phyloP scores from a whole-genome alignment of 1,140 invertebrate genomes.

The Vanessa tameamea region DNA sequence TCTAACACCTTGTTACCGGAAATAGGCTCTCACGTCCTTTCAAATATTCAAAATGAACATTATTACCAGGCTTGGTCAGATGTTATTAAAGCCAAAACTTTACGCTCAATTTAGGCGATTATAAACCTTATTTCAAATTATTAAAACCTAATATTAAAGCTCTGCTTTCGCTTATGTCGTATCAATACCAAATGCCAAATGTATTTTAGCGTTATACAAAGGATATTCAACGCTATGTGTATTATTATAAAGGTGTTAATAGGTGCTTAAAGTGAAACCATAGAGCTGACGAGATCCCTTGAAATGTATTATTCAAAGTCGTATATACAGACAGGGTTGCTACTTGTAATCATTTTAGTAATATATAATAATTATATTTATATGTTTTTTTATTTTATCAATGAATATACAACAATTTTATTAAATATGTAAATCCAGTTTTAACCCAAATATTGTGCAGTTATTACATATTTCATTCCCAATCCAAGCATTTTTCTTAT shows the following conservation, averaged over 20 bases:
- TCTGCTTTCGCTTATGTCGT: background rate
- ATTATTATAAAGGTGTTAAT: background rate
- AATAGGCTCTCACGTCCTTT: constrained; percentile 20
- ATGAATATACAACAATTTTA: too few species aligned
- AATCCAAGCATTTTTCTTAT: too few species aligned
- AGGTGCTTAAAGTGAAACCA: background rate
- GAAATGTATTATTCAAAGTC: constrained; percentile 5
- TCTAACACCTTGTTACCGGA: constrained; percentile 23
- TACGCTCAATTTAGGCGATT: background rate
- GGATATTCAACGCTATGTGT: background rate
- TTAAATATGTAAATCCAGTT: too few species aligned
- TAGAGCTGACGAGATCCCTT: background rate
- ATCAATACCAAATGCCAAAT: background rate
- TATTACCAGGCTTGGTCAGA: constrained; percentile 7
- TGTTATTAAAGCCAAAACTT: background rate
- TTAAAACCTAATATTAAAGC: background rate
- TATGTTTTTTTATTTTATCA: too few species aligned
- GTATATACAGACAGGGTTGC: background rate
- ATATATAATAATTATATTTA: too few species aligned
- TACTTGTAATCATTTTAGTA: too few species aligned
- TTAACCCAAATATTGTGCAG: too few species aligned
- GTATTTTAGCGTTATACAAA: background rate
- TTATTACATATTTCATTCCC: too few species aligned
- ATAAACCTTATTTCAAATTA: background rate
- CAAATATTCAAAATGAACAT: constrained; percentile 21